A percentile compares a stretch with the other conserved stretches of the same genome.
Evolutionary conservation across 1,140 invertebrate genomes (phyloP).

Genomic region (Microplitis demolitor): DNA sequence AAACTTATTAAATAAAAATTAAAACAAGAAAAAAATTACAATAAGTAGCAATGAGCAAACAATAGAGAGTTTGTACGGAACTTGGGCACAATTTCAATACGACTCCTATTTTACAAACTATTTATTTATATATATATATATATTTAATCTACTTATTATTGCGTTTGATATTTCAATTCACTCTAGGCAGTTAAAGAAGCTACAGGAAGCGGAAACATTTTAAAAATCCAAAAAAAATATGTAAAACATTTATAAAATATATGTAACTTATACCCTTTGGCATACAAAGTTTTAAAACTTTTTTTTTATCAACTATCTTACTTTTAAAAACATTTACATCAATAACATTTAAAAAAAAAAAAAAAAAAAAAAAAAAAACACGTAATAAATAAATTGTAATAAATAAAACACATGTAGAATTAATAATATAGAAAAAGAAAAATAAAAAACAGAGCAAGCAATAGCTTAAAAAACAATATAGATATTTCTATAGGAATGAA

Average conservation of each 20-base stretch:
- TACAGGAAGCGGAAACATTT: constrained; percentile 3
- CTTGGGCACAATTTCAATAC: background rate
- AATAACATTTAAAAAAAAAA: background rate
- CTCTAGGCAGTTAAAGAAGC: constrained; percentile 11
- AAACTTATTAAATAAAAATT: constrained; percentile 3
- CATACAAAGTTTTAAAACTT: background rate
- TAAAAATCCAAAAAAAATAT: background rate
- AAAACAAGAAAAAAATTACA: background rate
- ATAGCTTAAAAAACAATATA: constrained; percentile 18
- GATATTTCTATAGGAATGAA: constrained; percentile 13
- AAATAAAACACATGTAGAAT: background rate
- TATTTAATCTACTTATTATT: constrained; percentile 3
- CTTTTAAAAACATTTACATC: background rate
- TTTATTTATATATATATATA: background rate
- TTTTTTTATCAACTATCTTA: too few relatives aligned
- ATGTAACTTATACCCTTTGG: background rate
- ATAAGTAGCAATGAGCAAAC: constrained; percentile 9
- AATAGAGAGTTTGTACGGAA: background rate
- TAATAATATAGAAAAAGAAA: background rate
- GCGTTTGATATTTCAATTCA: constrained; percentile 16
- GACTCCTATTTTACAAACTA: background rate
- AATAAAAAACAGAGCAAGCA: constrained; percentile 12
- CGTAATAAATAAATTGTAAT: background rate
- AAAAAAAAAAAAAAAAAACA: background rate
- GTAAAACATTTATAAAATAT: background rate